Conservation (phyloP, 2,888 invertebrate species). For the Deilephila elpenor region DNA sequence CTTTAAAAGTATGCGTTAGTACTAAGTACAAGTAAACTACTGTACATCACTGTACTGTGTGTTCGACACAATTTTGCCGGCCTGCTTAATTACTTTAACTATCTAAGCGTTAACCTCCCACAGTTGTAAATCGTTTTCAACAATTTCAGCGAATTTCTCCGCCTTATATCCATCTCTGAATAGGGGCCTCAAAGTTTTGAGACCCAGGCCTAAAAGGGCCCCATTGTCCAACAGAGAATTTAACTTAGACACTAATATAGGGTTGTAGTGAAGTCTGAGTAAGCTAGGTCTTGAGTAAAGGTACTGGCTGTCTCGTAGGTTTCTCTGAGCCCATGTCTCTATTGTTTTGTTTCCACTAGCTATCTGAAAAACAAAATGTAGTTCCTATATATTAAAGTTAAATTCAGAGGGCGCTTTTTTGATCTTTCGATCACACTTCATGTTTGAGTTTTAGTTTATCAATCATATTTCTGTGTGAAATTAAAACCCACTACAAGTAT, state of each 20-base stretch:
- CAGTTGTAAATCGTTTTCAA: conserved; percentile 93
- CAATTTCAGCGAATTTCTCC: conserved; percentile 91
- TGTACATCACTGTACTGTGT: not conserved
- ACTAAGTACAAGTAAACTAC: too few relatives aligned
- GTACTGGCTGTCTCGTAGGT: conserved; percentile 89
- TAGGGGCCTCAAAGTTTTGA: conserved; percentile 89
- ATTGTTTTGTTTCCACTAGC: conserved; percentile 91
- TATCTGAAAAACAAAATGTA: conserved; percentile 62
- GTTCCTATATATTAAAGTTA: conserved; percentile 1
- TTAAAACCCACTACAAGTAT: too few relatives aligned
- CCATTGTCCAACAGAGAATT: conserved; percentile 90
- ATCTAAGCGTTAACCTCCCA: conserved; percentile 87
- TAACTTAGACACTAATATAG: conserved; percentile 87
- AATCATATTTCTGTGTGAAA: too few relatives aligned
- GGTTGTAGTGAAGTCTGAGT: conserved; percentile 91
- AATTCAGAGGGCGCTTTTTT: too few relatives aligned
- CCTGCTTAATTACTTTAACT: not conserved
- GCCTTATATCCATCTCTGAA: conserved; percentile 89
- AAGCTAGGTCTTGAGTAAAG: conserved; percentile 91
- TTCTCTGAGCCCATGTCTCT: conserved; percentile 89
- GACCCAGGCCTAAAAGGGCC: conserved; percentile 90
- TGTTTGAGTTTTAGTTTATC: too few relatives aligned
- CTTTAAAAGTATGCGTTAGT: too few relatives aligned
- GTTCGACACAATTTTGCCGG: not conserved
- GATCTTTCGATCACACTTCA: too few relatives aligned